Conservation (phyloP, 2,797 vertebrate species). For the Spinibarbus caldwelli region DNA sequence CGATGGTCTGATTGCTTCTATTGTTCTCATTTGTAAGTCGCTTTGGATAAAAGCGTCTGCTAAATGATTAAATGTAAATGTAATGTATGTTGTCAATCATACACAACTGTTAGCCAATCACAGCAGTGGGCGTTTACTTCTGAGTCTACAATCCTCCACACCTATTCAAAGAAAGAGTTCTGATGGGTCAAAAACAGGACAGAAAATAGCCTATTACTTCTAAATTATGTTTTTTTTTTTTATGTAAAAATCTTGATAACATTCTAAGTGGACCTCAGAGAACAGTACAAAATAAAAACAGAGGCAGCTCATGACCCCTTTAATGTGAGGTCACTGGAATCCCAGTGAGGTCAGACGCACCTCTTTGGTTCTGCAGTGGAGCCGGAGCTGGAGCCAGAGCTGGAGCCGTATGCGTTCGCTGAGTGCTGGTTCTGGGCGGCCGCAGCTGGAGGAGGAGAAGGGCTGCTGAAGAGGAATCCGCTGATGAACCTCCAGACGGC, state of each 20-base stretch:
- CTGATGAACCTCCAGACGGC: conserved; percentile 94
- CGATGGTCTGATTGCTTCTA: too few species aligned
- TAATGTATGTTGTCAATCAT: too few species aligned
- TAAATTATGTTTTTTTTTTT: neutral
- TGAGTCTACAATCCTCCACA: neutral
- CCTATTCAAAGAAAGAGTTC: neutral
- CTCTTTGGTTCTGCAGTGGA: conserved; percentile 78
- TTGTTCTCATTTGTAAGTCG: too few species aligned
- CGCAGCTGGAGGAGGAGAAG: conserved; percentile 78
- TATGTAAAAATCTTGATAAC: neutral
- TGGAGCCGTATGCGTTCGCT: conserved; percentile 37
- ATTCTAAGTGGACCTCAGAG: neutral
- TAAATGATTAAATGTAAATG: too few species aligned
- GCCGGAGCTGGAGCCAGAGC: conserved; percentile 57
- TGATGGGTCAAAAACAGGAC: neutral
- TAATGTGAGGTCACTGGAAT: neutral
- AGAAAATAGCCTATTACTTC: neutral
- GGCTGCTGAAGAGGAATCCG: conserved; percentile 84
- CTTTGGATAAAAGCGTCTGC: too few species aligned
- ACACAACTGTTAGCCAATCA: neutral
- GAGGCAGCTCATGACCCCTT: neutral
- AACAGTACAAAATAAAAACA: neutral
- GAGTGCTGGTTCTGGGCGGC: conserved; percentile 58
- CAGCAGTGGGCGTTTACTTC: neutral
- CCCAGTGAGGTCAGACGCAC: conserved; percentile 66